Percentiles rank a stretch among this genome's conserved stretches.
Conservation (phyloP, 2,888 invertebrate species). For the Augiades crinisus region DNA sequence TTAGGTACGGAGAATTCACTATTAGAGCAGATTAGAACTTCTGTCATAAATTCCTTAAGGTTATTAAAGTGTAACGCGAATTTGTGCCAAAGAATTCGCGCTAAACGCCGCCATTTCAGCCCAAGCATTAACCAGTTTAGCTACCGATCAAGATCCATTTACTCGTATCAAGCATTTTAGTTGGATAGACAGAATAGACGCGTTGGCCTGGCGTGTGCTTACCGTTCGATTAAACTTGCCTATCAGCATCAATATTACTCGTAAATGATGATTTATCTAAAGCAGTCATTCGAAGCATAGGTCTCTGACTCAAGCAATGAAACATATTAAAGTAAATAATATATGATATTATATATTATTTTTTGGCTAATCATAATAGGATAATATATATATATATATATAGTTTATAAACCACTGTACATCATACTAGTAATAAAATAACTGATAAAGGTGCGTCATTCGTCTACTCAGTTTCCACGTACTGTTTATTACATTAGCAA, state of each 20-base stretch:
- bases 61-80: neutral
- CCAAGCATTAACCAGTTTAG: slow-evolving; percentile 33
- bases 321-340: too few relatives aligned
- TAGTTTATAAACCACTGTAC: neutral
- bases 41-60: too few relatives aligned
- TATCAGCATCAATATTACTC: slow-evolving; percentile 10
- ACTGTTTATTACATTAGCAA: slow-evolving; percentile 10
- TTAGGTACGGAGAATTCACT: too few relatives aligned
- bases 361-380: too few relatives aligned
- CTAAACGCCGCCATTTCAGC: slow-evolving; percentile 13
- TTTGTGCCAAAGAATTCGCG: slow-evolving; percentile 12
- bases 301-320: too few relatives aligned
- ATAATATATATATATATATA: too few relatives aligned
- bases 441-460: slow-evolving; percentile 9
- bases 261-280: slow-evolving; percentile 1
- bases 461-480: slow-evolving; percentile 14
- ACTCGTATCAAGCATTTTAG: slow-evolving; percentile 33
- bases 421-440: neutral
- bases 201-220: slow-evolving; percentile 22
- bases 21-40: too few relatives aligned
- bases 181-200: slow-evolving; percentile 24
- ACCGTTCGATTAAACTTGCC: slow-evolving; percentile 26
- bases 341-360: too few relatives aligned
- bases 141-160: slow-evolving; percentile 32
- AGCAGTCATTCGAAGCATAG: slow-evolving; percentile 5